A percentile compares a stretch with the other conserved stretches of the same genome.
phyloP scores from a whole-genome alignment of 1,140 invertebrate genomes.

The Oscheius sp. region DNA sequence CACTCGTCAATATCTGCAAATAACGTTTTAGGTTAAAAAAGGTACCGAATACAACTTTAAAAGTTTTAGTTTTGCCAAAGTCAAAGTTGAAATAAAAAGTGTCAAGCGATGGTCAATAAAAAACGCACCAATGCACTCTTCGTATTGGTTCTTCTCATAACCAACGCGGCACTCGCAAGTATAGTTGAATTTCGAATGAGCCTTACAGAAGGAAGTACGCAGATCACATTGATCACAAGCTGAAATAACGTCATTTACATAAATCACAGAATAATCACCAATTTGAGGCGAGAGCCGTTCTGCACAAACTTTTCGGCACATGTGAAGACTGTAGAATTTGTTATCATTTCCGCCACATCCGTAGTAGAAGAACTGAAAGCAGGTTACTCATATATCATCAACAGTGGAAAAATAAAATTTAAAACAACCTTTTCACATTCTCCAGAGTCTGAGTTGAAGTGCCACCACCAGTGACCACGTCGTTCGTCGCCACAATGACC shows the following conservation, averaged over 20 bases:
- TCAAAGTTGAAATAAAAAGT: neutral
- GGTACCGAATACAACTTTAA: neutral
- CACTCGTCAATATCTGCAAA: conserved; percentile 51
- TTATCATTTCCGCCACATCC: conserved; percentile 54
- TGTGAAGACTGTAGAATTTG: conserved; percentile 49
- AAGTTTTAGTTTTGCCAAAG: neutral
- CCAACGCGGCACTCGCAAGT: conserved; percentile 50
- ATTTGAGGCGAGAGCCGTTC: conserved; percentile 48
- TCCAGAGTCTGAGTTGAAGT: conserved; percentile 46
- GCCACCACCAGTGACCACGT: conserved; percentile 51
- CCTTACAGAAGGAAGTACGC: conserved; percentile 49
- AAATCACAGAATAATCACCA: conserved; percentile 25
- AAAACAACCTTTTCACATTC: conserved; percentile 29
- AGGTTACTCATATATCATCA: conserved; percentile 10
- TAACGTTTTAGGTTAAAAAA: conserved; percentile 11
- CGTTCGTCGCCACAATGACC: conserved; percentile 43
- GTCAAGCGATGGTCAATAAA: neutral
- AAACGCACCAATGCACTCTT: conserved; percentile 44
- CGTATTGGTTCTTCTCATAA: conserved; percentile 43
- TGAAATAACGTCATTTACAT: too few species aligned
- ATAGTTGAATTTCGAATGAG: conserved; percentile 50
- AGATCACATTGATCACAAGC: conserved; percentile 51
- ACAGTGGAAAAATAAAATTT: neutral
- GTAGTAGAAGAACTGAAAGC: conserved; percentile 51
- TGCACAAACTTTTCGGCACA: conserved; percentile 51